Base-by-base conservation (phyloP, 1,140 invertebrate species). In the Araneus ventricosus region DNA sequence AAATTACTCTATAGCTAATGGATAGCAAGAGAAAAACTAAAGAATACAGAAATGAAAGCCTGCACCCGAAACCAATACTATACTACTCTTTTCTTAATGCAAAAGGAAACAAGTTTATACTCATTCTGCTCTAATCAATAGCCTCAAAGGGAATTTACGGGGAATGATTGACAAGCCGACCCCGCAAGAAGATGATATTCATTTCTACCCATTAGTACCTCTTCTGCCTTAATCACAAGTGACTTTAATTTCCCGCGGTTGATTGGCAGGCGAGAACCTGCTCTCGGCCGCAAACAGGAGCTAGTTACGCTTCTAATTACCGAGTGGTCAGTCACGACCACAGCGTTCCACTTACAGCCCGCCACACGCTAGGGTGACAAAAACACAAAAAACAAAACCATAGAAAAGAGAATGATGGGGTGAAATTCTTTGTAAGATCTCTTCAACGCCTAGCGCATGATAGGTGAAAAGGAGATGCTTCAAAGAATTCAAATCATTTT, bases 261-360 rank as follows among this genome's bases (percentile, higher is more conserved):
- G 88, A 90, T 90, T 90, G 88, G 39, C 88, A 90, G 41, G 70
- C 39, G 41, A 39, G 61, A 89, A 84, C 82, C 82, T 52, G 39
- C 82, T 52, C 24, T 20, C 63, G 63, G 57, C n/a, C 8, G 24
- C 41, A 27, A 84, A 84, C 82, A n/a, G 57, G 61, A 41, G 37
- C 52, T 39, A 57, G n/a, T 89, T 30, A 30, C 30, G 30, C 27
- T 79, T 34, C 89, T 91, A 91, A 91, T 84, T 91, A 91, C 57
- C 30, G 30, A 45, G 22, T 84, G 79, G 57, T 67, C 75, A 82
- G 89, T 91, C 89, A 91, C 89, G 89, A 91, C 20, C 45, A 52
- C 82, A 52, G 24, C 82, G 39, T 57, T 84, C 45, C 82, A 75
- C 70, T 75, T 75, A 37, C 30, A 27, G 45, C 45, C 3, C 45